Conservation (phyloP, 2,797 vertebrate species). For the Manis javanica region DNA sequence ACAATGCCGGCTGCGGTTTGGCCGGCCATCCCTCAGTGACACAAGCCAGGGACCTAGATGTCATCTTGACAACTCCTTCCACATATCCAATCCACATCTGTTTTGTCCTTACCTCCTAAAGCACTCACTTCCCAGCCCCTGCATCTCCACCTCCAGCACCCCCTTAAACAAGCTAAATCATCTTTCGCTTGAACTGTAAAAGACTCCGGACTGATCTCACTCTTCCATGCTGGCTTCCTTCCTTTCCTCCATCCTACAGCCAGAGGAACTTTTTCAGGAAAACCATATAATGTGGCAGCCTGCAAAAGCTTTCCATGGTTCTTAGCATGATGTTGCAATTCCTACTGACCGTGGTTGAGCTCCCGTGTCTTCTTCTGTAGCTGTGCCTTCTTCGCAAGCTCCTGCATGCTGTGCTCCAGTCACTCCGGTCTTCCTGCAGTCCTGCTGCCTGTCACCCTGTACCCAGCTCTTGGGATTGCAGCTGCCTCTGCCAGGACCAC, state of each 20-base stretch:
- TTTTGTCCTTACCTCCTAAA: background rate
- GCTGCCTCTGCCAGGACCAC: background rate
- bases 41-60: background rate
- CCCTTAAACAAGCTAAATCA: background rate
- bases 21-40: background rate
- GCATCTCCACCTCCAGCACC: background rate
- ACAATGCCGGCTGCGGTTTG: no score
- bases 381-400: background rate
- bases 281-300: background rate
- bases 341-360: background rate
- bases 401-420: background rate
- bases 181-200: background rate
- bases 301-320: background rate
- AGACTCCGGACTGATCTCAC: background rate
- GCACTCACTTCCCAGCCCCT: background rate
- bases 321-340: background rate
- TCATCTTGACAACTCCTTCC: background rate
- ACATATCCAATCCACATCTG: background rate
- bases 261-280: background rate
- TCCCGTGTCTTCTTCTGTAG: background rate
- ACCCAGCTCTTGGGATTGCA: background rate
- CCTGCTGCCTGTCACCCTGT: fast-evolving
- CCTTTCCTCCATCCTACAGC: background rate
- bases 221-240: background rate
- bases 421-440: background rate